Evolutionary conservation across 2,888 invertebrate genomes (phyloP).

Genomic region (Watsonalla cultraria): DNA sequence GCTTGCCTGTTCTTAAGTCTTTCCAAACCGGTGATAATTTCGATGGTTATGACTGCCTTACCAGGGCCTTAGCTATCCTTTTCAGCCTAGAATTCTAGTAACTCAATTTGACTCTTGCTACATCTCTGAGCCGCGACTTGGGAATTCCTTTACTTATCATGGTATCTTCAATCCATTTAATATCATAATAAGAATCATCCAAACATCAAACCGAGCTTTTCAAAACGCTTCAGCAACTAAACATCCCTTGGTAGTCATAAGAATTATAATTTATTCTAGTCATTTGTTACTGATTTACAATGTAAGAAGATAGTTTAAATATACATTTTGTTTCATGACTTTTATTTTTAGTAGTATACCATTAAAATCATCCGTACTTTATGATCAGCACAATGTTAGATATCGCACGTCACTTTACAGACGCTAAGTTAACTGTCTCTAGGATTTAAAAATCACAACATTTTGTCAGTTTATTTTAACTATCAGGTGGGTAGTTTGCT

Average conservation of each 20-base stretch:
- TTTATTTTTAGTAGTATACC: conserved; percentile 29
- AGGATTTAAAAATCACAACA: neutral
- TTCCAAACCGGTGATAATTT: no score
- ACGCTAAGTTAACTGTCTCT: conserved; percentile 43
- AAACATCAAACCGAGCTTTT: neutral
- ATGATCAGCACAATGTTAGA: conserved; percentile 52
- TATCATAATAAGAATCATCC: neutral
- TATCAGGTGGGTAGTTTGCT: no score
- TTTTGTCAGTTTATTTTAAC: conserved; percentile 1
- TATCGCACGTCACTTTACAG: conserved; percentile 46
- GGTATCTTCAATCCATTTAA: neutral
- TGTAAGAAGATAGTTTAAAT: conserved; percentile 38
- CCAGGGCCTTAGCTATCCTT: no score
- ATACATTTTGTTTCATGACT: conserved; percentile 45
- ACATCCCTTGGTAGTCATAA: conserved; percentile 6
- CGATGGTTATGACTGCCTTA: no score
- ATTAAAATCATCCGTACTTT: conserved; percentile 20
- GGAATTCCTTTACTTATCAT: no score
- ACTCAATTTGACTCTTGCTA: no score
- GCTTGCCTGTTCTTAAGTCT: no score
- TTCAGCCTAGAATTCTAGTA: no score
- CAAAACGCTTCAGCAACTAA: conserved; percentile 27
- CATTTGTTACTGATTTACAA: conserved; percentile 13
- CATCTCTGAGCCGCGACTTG: no score
- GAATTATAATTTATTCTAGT: conserved; percentile 20